phyloP scores from a whole-genome alignment of 2,797 vertebrate species.

The Amblyraja radiata region DNA sequence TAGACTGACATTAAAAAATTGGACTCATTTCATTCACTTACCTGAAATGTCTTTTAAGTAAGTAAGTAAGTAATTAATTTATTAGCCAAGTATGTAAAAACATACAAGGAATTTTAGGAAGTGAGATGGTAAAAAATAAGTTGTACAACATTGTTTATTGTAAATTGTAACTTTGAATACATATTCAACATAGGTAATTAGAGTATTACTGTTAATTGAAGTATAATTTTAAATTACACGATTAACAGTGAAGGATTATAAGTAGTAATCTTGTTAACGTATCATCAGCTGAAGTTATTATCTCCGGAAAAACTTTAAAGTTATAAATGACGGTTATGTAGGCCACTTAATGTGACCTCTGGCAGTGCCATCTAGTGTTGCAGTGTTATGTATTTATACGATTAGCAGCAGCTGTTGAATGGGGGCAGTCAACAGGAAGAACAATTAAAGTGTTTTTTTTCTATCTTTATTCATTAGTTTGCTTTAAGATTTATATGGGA shows the following conservation, averaged over 20 bases:
- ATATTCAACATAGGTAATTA: neutral
- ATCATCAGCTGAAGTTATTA: neutral
- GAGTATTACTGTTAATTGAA: neutral
- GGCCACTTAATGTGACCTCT: slow-evolving; percentile 31
- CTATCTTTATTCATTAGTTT: neutral
- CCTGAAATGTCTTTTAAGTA: neutral
- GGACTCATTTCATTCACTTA: too few species aligned
- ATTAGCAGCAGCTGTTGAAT: slow-evolving; percentile 14
- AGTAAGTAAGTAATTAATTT: too few species aligned
- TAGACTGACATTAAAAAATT: too few species aligned
- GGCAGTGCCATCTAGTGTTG: slow-evolving; percentile 36
- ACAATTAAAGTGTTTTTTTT: neutral
- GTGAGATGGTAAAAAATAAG: neutral
- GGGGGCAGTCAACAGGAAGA: slow-evolving; percentile 11
- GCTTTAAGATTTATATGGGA: neutral
- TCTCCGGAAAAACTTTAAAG: neutral
- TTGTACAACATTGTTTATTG: neutral
- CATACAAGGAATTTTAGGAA: neutral
- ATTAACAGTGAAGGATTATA: neutral
- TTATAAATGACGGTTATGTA: slow-evolving; percentile 10
- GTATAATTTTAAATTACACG: neutral
- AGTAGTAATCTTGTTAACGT: neutral
- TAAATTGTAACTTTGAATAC: neutral
- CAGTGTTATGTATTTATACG: neutral
- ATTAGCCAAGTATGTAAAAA: too few species aligned